A percentile compares a stretch with the other conserved stretches of the same genome.
phyloP scores from a whole-genome alignment of 1,140 invertebrate genomes.

The Tachypleus tridentatus region DNA sequence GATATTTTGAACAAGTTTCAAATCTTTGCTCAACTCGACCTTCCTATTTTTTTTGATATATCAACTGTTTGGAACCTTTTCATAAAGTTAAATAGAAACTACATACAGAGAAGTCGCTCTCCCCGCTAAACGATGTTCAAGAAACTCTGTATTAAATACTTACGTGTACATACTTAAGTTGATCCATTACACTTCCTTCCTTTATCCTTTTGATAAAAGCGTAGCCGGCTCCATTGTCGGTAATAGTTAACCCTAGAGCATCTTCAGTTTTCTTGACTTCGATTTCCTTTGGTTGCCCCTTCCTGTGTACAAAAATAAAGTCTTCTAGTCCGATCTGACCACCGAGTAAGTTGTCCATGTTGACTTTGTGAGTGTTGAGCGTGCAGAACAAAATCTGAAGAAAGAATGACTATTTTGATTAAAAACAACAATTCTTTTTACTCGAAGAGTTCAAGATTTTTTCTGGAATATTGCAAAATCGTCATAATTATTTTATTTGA shows the following conservation, averaged over 20 bases:
- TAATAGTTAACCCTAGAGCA: conserved; percentile 91
- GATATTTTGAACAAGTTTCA: no score
- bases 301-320: conserved; percentile 94
- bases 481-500: no score
- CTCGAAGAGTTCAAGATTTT: no score
- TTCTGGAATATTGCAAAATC: no score
- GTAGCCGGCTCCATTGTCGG: conserved; percentile 92
- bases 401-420: conserved; percentile 22
- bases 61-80: no score
- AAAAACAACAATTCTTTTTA: neutral
- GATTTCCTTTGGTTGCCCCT: conserved; percentile 88
- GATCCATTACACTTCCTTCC: conserved; percentile 78
- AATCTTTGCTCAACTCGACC: no score
- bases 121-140: no score
- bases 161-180: conserved; percentile 67
- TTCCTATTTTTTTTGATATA: no score
- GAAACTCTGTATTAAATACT: conserved; percentile 13
- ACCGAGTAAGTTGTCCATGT: conserved; percentile 86
- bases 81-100: no score
- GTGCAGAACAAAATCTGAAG: conserved; percentile 94
- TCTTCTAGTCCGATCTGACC: conserved; percentile 94
- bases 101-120: no score
- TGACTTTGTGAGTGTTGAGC: conserved; percentile 91
- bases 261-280: conserved; percentile 87
- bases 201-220: conserved; percentile 96